These are phyloP conservation scores for Bicyclus anynana DNA, from an alignment of 1,140 invertebrate genomes.

Conservation along the genomic window DNA sequence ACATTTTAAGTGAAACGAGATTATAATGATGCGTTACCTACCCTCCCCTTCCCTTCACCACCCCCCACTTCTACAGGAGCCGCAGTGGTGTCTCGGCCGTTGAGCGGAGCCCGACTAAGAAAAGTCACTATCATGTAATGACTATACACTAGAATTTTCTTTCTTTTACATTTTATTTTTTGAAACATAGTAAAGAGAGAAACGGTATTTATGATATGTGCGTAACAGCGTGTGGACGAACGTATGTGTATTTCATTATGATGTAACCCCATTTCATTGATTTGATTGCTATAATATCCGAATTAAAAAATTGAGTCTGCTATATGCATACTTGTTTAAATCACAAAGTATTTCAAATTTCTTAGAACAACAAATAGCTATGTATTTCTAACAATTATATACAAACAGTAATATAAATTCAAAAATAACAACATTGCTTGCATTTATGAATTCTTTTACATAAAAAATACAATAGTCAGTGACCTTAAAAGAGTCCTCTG, in stretches of 20 bases:
- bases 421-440: too few relatives aligned
- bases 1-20: slow-evolving; percentile 38
- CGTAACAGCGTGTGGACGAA: slow-evolving; percentile 70
- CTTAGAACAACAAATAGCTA: too few relatives aligned
- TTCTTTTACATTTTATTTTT: slow-evolving; percentile 65
- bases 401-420: too few relatives aligned
- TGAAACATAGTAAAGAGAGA: slow-evolving; percentile 53
- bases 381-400: too few relatives aligned
- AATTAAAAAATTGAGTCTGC: too few relatives aligned
- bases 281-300: slow-evolving; percentile 47
- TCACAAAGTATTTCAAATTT: too few relatives aligned
- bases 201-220: slow-evolving; percentile 66
- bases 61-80: slow-evolving; percentile 54
- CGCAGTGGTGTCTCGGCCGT: slow-evolving; percentile 35
- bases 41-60: slow-evolving; percentile 40
- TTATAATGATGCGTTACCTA: slow-evolving; percentile 47
- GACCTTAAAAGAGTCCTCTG: not conserved
- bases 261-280: slow-evolving; percentile 44
- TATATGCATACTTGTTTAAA: too few relatives aligned
- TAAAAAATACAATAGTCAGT: slow-evolving; percentile 1
- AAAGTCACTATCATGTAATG: slow-evolving; percentile 61
- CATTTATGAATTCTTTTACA: too few relatives aligned
- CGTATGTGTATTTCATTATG: slow-evolving; percentile 63
- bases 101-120: slow-evolving; percentile 46
- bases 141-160: slow-evolving; percentile 64